Evolutionary conservation across 2,797 vertebrate genomes (phyloP).

Genomic region (Lepilemur septentrionalis): DNA sequence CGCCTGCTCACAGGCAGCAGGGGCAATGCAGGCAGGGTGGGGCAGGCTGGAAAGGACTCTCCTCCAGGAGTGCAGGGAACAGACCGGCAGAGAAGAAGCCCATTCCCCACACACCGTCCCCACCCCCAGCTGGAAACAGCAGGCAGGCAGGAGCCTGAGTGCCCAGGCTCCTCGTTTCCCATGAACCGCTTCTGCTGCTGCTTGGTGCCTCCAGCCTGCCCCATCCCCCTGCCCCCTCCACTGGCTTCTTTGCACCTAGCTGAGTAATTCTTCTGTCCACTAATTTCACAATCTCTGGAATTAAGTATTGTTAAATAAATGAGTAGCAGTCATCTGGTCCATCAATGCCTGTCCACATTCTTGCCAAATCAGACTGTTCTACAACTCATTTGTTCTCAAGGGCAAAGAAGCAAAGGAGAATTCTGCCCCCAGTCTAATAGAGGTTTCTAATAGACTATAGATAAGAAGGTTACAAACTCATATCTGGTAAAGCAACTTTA

Average conservation of each 20-base stretch:
- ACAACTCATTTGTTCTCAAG: background rate
- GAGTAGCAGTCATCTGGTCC: background rate
- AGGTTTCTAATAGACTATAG: background rate
- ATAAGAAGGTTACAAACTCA: background rate
- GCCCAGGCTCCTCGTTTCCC: background rate
- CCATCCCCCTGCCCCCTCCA: background rate
- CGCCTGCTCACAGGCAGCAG: background rate
- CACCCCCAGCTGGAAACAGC: too few relatives aligned
- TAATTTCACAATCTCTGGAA: background rate
- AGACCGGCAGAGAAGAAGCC: background rate
- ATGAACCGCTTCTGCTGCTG: background rate
- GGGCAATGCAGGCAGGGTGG: background rate
- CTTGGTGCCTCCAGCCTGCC: background rate
- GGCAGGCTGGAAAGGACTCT: background rate
- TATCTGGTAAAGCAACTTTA: background rate
- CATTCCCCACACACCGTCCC: accelerated
- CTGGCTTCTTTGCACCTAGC: background rate
- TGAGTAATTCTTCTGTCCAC: background rate
- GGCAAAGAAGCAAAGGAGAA: too few relatives aligned
- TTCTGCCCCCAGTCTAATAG: background rate
- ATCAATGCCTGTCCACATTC: background rate
- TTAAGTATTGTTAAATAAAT: background rate
- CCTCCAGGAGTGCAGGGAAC: too few relatives aligned
- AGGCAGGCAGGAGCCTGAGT: background rate
- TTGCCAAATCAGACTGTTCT: background rate